These are phyloP conservation scores for Cordilura impudica DNA, from an alignment of 2,888 invertebrate genomes.

Conservation along the genomic window DNA sequence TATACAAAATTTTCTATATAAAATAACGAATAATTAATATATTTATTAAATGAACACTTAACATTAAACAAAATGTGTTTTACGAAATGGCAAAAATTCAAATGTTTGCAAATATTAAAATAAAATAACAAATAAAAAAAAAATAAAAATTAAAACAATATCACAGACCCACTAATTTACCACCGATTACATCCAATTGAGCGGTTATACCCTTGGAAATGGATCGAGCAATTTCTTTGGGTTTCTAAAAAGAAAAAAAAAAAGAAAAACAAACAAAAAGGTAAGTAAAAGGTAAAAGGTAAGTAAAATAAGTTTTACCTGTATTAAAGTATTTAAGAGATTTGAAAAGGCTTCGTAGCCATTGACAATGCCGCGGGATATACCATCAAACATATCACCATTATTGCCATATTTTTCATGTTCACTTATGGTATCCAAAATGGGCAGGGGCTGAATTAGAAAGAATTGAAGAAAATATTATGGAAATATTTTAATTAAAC, in stretches of 20 bases:
- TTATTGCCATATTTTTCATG: constrained; percentile 89
- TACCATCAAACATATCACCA: constrained; percentile 82
- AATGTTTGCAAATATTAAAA: constrained; percentile 19
- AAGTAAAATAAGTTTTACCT: constrained; percentile 78
- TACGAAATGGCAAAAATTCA: constrained; percentile 29
- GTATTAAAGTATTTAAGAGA: constrained; percentile 81
- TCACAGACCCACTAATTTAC: constrained; percentile 75
- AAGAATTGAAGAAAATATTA: constrained; percentile 2
- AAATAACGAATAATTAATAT: constrained; percentile 35
- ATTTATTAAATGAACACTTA: constrained; percentile 45
- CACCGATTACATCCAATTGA: constrained; percentile 75
- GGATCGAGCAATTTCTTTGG: constrained; percentile 72
- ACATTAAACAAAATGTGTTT: constrained; percentile 52
- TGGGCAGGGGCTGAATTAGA: constrained; percentile 81
- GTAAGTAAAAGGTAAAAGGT: background rate
- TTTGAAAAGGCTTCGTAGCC: constrained; percentile 84
- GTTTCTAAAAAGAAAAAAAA: constrained; percentile 70
- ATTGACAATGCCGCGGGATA: constrained; percentile 83
- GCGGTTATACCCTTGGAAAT: constrained; percentile 75
- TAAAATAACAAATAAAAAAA: constrained; percentile 16
- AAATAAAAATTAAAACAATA: background rate
- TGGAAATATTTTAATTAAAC: constrained; percentile 3
- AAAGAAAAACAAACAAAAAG: background rate
- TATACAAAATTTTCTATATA: constrained; percentile 41
- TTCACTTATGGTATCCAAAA: constrained; percentile 87